Percentiles rank a stretch among this genome's conserved stretches.
Evolutionary conservation across 2,888 invertebrate genomes (phyloP).

Genomic region (Latrodectus elegans): DNA sequence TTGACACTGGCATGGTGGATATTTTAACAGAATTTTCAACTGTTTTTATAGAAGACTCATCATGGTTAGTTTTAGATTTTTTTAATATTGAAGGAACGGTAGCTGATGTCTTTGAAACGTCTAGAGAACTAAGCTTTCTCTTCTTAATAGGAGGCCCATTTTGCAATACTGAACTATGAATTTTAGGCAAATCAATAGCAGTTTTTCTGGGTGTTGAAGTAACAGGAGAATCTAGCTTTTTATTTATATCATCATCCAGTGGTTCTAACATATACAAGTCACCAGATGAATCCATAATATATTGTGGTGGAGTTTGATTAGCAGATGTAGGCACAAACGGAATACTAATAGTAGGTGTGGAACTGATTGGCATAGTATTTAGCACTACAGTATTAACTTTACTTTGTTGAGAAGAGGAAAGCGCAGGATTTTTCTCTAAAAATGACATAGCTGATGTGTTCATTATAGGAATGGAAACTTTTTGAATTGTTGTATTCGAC

Average conservation of each 20-base stretch:
- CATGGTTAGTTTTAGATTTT: neutral
- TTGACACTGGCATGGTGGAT: neutral
- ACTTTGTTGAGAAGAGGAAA: neutral
- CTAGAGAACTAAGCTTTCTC: neutral
- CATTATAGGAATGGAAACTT: neutral
- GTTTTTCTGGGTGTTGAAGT: neutral
- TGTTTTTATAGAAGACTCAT: neutral
- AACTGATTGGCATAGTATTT: slow-evolving; percentile 23
- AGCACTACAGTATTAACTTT: slow-evolving; percentile 17
- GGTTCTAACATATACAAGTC: slow-evolving; percentile 49
- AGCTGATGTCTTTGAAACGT: neutral
- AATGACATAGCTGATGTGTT: neutral
- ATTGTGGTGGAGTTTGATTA: slow-evolving; percentile 7
- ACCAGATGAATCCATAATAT: slow-evolving; percentile 42
- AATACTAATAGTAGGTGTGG: slow-evolving; percentile 10
- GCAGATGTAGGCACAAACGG: neutral
- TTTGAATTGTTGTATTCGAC: slow-evolving; percentile 11
- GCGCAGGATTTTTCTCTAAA: neutral
- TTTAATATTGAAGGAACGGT: too few species aligned
- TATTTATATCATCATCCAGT: slow-evolving; percentile 16
- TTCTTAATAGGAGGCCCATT: neutral
- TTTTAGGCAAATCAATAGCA: neutral
- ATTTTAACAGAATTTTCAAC: neutral
- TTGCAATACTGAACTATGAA: neutral
- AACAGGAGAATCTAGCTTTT: neutral